Conservation (phyloP, 1,140 invertebrate genomes). For the Scaptomyza montana region DNA sequence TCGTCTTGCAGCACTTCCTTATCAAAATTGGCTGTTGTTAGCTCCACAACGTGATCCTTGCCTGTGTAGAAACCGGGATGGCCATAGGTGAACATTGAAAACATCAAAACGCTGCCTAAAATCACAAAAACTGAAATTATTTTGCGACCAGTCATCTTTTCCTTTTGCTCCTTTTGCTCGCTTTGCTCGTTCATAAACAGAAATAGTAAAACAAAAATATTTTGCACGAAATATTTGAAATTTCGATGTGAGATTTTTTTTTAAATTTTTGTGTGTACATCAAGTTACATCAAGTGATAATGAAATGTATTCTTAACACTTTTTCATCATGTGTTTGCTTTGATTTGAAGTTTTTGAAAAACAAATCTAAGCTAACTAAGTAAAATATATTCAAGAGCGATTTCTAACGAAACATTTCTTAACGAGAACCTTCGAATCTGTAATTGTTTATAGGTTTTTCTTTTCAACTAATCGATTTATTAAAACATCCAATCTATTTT, state of each 20-base stretch:
- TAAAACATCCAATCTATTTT: not conserved
- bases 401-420: too few species aligned
- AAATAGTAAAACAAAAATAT: not conserved
- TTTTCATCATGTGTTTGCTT: not conserved
- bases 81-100: not conserved
- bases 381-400: too few species aligned
- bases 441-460: too few species aligned
- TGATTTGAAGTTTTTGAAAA: too few species aligned
- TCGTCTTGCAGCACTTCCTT: slow-evolving; percentile 92
- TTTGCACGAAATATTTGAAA: not conserved
- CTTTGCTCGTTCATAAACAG: not conserved
- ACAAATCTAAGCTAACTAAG: too few species aligned
- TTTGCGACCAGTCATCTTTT: not conserved
- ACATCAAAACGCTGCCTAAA: not conserved
- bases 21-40: slow-evolving; percentile 96
- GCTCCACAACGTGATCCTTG: slow-evolving; percentile 93
- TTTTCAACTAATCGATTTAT: not conserved
- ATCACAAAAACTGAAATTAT: not conserved
- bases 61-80: slow-evolving; percentile 88
- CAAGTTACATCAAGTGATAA: not conserved
- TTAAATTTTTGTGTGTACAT: not conserved
- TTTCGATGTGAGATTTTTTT: not conserved
- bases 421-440: too few species aligned
- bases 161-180: not conserved
- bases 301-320: not conserved